phyloP scores from a whole-genome alignment of 2,888 invertebrate species.

The Drosophila incognita region DNA sequence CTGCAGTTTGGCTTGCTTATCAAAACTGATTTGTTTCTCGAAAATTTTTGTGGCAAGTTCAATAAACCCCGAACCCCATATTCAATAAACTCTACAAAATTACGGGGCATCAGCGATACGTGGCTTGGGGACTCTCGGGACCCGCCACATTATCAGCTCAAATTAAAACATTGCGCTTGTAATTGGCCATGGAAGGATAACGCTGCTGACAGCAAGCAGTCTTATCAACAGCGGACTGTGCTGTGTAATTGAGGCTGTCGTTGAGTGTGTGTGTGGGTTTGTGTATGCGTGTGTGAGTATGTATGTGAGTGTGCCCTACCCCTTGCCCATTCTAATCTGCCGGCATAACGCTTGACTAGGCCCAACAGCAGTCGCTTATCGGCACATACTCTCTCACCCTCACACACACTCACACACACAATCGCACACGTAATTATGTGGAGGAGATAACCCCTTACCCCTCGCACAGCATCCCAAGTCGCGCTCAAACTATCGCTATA shows the following conservation, averaged over 20 bases:
- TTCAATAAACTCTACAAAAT: slow-evolving; percentile 51
- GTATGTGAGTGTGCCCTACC: slow-evolving; percentile 8
- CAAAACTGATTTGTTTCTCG: slow-evolving; percentile 53
- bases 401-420: slow-evolving; percentile 30
- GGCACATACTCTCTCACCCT: slow-evolving; percentile 19
- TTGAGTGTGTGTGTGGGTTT: slow-evolving; percentile 22
- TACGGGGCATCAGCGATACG: slow-evolving; percentile 44
- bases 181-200: slow-evolving; percentile 74
- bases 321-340: slow-evolving; percentile 65
- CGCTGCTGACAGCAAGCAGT: slow-evolving; percentile 59
- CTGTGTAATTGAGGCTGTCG: slow-evolving; percentile 71
- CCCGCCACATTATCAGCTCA: slow-evolving; percentile 61
- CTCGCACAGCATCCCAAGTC: slow-evolving; percentile 19
- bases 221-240: slow-evolving; percentile 55
- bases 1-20: slow-evolving; percentile 44
- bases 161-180: slow-evolving; percentile 80
- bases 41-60: slow-evolving; percentile 57
- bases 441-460: slow-evolving; percentile 63
- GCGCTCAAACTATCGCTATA: slow-evolving; percentile 40
- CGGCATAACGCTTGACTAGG: slow-evolving; percentile 80
- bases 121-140: slow-evolving; percentile 43
- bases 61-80: slow-evolving; percentile 56
- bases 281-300: background rate
- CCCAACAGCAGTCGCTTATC: slow-evolving; percentile 66
- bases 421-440: slow-evolving; percentile 62